phyloP scores from a whole-genome alignment of 2,888 invertebrate genomes.

The Steromphala cineraria region DNA sequence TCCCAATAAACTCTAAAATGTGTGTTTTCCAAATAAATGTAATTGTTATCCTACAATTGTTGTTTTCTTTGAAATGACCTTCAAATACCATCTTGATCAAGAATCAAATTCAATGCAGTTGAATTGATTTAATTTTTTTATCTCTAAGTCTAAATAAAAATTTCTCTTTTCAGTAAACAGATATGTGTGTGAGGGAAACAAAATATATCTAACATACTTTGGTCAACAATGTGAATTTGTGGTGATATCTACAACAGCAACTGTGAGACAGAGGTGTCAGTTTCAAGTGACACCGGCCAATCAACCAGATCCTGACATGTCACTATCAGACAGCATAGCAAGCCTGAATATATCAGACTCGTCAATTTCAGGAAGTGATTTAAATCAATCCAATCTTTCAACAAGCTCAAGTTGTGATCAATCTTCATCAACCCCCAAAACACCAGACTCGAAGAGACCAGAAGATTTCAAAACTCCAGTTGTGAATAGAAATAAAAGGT shows the following conservation, averaged over 20 bases:
- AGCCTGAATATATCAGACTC: conserved; percentile 34
- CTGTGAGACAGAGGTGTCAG: not conserved
- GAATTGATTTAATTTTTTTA: not conserved
- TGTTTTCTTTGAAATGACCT: too few species aligned
- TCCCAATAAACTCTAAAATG: too few species aligned
- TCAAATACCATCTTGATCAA: too few species aligned
- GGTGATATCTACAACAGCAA: conserved; percentile 33
- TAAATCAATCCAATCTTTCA: not conserved
- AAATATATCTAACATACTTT: conserved; percentile 48
- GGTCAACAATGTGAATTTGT: conserved; percentile 55
- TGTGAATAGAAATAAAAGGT: not conserved
- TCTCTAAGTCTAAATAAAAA: not conserved
- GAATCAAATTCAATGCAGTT: not conserved
- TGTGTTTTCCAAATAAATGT: too few species aligned
- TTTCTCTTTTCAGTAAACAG: conserved; percentile 48
- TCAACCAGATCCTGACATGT: not conserved
- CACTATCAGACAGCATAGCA: conserved; percentile 31
- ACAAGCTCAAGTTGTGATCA: not conserved
- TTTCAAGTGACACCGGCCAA: not conserved
- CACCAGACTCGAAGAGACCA: conserved; percentile 6
- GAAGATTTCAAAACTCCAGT: conserved; percentile 35
- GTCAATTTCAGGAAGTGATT: conserved; percentile 21
- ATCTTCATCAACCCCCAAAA: not conserved
- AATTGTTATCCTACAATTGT: too few species aligned
- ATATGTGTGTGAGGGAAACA: conserved; percentile 42